phyloP scores from a whole-genome alignment of 1,140 invertebrate genomes.

The Coenobita brevimanus region DNA sequence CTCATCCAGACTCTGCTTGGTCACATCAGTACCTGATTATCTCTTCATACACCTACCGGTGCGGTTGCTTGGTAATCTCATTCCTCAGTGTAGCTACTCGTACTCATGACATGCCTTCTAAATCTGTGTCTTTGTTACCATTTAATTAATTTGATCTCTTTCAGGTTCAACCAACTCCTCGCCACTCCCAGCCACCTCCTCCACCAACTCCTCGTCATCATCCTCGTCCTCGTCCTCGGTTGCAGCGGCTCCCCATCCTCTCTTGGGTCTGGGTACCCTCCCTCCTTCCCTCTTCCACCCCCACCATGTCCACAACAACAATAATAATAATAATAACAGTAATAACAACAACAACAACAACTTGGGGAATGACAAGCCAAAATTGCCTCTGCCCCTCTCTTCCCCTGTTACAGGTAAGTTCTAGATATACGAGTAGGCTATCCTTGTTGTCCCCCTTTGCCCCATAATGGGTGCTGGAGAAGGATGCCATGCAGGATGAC shows the following conservation, averaged over 20 bases:
- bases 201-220: conserved; percentile 47
- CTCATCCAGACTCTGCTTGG: too few species aligned
- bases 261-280: conserved; percentile 60
- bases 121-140: too few species aligned
- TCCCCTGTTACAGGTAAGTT: conserved; percentile 63
- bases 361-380: conserved; percentile 41
- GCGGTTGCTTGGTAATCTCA: too few species aligned
- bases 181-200: conserved; percentile 52
- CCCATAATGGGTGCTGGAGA: too few species aligned
- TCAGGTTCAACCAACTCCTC: conserved; percentile 61
- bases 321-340: conserved; percentile 64
- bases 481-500: too few species aligned
- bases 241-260: conserved; percentile 58
- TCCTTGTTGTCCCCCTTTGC: too few species aligned
- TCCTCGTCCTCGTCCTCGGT: conserved; percentile 65
- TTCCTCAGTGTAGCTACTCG: too few species aligned
- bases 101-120: too few species aligned
- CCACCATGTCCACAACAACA: conserved; percentile 64
- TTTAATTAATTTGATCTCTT: too few species aligned
- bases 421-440: too few species aligned
- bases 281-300: conserved; percentile 64
- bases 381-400: conserved; percentile 51
- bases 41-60: too few species aligned
- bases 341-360: conserved; percentile 60
- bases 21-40: too few species aligned